phyloP scores from a whole-genome alignment of 2,797 vertebrate genomes.

The Mergus octosetaceus region DNA sequence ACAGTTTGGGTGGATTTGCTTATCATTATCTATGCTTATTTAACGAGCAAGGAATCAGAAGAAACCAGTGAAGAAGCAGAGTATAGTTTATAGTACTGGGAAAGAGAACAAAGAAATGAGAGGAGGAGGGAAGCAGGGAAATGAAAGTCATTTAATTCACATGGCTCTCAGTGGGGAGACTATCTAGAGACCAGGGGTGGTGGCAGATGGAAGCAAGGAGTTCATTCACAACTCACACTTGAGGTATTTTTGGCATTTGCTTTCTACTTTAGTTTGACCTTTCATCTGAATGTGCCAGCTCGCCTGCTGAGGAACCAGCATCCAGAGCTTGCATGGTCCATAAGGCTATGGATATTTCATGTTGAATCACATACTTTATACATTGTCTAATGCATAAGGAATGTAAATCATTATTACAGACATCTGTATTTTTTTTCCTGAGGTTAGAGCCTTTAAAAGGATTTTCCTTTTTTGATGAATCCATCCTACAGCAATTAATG shows the following conservation, averaged over 20 bases:
- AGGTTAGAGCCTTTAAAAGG: slow-evolving; percentile 36
- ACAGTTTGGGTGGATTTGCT: not conserved
- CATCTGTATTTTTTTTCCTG: slow-evolving; percentile 39
- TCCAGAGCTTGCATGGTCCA: not conserved
- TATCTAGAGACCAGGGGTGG: not conserved
- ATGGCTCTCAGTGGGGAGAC: not conserved
- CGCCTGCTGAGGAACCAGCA: slow-evolving; percentile 37
- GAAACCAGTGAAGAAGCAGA: not conserved
- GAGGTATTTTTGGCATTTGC: slow-evolving; percentile 25
- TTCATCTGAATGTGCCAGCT: slow-evolving; percentile 39
- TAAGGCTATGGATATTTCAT: slow-evolving; percentile 45
- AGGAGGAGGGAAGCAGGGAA: not conserved
- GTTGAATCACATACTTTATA: slow-evolving; percentile 4
- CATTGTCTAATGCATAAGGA: slow-evolving; percentile 17
- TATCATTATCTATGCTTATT: not conserved
- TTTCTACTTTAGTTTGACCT: slow-evolving; percentile 59
- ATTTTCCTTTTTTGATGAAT: not conserved
- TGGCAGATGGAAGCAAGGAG: slow-evolving; percentile 12
- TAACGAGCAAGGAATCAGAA: not conserved
- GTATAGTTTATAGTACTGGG: not conserved
- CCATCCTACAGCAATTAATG: not conserved
- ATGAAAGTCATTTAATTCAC: not conserved
- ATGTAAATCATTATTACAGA: slow-evolving; percentile 24
- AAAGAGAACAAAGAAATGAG: not conserved
- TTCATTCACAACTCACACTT: not conserved